A percentile compares a stretch with the other conserved stretches of the same genome.
These are phyloP conservation scores for Odontesthes bonariensis DNA, from an alignment of 2,113 vertebrate species.

Conservation along the genomic window DNA sequence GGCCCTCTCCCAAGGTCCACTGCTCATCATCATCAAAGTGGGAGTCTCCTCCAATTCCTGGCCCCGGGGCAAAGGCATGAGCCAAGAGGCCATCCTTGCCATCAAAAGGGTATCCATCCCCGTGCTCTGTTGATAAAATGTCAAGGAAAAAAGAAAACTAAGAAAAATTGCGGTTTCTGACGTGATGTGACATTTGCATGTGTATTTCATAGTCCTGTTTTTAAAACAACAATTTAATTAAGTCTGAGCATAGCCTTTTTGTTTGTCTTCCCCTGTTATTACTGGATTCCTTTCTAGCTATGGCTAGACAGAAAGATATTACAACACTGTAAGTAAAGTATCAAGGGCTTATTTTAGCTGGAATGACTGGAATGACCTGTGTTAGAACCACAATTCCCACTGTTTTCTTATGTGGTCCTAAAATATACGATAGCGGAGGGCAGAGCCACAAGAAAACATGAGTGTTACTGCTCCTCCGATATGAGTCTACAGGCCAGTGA, in stretches of 20 bases:
- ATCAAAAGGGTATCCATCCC: slow-evolving; percentile 98
- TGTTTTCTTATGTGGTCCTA: slow-evolving; percentile 13
- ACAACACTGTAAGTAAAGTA: slow-evolving; percentile 25
- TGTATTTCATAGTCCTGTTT: not conserved
- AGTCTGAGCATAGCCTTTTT: not conserved
- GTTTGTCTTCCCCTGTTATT: slow-evolving; percentile 28
- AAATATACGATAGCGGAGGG: slow-evolving; percentile 1
- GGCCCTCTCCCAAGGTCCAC: slow-evolving; percentile 97
- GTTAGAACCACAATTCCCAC: slow-evolving; percentile 9
- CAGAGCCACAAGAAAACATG: slow-evolving; percentile 8
- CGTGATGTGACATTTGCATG: not conserved
- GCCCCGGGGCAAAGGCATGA: slow-evolving; percentile 95
- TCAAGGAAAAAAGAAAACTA: not conserved
- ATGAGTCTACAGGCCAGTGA: slow-evolving; percentile 11
- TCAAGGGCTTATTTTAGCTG: slow-evolving; percentile 37
- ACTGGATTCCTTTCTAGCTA: slow-evolving; percentile 10
- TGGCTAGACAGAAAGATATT: slow-evolving; percentile 26
- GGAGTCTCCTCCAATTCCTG: slow-evolving; percentile 95
- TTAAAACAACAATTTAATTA: not conserved
- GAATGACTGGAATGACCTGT: slow-evolving; percentile 12
- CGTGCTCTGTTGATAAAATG: slow-evolving; percentile 87
- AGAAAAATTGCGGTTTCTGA: not conserved
- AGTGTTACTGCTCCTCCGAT: not conserved
- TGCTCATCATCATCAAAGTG: slow-evolving; percentile 99
- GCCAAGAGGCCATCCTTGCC: slow-evolving; percentile 98